A percentile compares a stretch with the other conserved stretches of the same genome.
These are phyloP conservation scores for Apogon talboti DNA, from an alignment of 2,797 vertebrate genomes.

Conservation along the genomic window DNA sequence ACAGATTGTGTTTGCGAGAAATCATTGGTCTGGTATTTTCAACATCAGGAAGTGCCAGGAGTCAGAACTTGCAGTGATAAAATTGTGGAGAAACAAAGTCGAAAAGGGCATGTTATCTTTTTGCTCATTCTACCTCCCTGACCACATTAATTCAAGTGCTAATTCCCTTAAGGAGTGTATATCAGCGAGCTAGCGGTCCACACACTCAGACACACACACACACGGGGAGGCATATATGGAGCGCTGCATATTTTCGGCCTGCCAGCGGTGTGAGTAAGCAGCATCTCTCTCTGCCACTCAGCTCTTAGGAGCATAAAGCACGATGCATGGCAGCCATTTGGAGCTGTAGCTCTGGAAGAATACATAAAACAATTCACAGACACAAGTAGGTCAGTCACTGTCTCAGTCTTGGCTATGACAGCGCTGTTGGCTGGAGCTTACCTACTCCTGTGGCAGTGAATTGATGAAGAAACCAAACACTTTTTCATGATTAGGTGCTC, in stretches of 20 bases:
- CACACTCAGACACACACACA: conserved; percentile 33
- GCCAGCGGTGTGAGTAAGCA: conserved; percentile 61
- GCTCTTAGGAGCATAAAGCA: conserved; percentile 47
- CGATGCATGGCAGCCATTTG: conserved; percentile 55
- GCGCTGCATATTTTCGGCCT: conserved; percentile 49
- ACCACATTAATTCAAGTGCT: conserved; percentile 57
- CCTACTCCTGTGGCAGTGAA: conserved; percentile 24
- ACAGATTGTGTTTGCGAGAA: conserved; percentile 62
- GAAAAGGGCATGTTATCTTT: conserved; percentile 59
- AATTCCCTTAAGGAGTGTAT: conserved; percentile 56
- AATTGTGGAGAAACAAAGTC: conserved; percentile 59
- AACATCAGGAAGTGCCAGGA: conserved; percentile 49
- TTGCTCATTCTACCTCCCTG: conserved; percentile 51
- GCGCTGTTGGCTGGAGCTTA: conserved; percentile 11
- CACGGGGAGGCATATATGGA: conserved; percentile 33
- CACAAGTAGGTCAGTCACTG: conserved; percentile 63
- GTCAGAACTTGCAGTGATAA: conserved; percentile 49
- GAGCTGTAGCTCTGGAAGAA: conserved; percentile 54
- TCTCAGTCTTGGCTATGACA: conserved; percentile 14
- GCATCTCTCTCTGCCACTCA: conserved; percentile 58
- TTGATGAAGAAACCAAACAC: conserved; percentile 40
- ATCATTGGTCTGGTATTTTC: conserved; percentile 48
- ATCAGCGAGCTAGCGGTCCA: conserved; percentile 45
- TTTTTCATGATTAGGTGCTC: conserved; percentile 36
- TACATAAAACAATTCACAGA: conserved; percentile 59